Percentiles rank a stretch among this genome's conserved stretches.
These are phyloP conservation scores for Tetrapedia diversipes DNA, from an alignment of 2,888 invertebrate species.

Conservation along the genomic window DNA sequence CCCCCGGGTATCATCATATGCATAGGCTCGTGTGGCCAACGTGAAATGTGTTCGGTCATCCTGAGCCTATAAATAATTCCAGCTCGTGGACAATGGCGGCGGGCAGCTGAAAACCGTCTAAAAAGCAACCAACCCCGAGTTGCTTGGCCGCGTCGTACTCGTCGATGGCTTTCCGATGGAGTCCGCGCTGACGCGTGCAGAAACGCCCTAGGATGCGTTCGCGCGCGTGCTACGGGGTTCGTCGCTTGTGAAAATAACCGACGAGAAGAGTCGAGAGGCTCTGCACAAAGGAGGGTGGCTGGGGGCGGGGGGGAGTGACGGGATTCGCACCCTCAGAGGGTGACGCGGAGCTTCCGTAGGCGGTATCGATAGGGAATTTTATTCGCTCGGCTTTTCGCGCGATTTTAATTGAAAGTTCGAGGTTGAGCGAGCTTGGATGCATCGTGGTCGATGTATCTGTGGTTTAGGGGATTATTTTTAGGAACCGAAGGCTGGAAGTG, in stretches of 20 bases:
- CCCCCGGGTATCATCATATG: too few relatives aligned
- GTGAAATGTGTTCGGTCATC: conserved; percentile 81
- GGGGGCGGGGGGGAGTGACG: conserved; percentile 17
- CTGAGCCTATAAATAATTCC: conserved; percentile 79
- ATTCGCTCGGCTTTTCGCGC: too few relatives aligned
- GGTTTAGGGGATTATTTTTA: too few relatives aligned
- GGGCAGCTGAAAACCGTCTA: conserved; percentile 73
- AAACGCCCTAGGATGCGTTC: conserved; percentile 32
- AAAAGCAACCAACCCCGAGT: conserved; percentile 68
- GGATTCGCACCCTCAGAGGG: conserved; percentile 18
- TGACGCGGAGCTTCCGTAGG: neutral
- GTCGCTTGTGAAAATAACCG: conserved; percentile 41
- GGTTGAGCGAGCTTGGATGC: neutral
- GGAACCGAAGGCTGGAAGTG: too few relatives aligned
- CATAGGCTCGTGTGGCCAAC: conserved; percentile 57
- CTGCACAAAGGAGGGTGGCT: conserved; percentile 1
- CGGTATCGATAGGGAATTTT: too few relatives aligned
- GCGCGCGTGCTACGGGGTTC: neutral
- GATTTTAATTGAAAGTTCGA: conserved; percentile 6
- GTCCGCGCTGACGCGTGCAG: conserved; percentile 17
- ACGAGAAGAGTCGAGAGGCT: conserved; percentile 36
- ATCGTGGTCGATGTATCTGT: too few relatives aligned
- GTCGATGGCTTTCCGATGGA: conserved; percentile 75
- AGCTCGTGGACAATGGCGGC: conserved; percentile 70
- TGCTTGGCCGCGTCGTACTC: conserved; percentile 15